These are phyloP conservation scores for Pitangus sulphuratus DNA, from an alignment of 2,797 vertebrate species.

Conservation along the genomic window DNA sequence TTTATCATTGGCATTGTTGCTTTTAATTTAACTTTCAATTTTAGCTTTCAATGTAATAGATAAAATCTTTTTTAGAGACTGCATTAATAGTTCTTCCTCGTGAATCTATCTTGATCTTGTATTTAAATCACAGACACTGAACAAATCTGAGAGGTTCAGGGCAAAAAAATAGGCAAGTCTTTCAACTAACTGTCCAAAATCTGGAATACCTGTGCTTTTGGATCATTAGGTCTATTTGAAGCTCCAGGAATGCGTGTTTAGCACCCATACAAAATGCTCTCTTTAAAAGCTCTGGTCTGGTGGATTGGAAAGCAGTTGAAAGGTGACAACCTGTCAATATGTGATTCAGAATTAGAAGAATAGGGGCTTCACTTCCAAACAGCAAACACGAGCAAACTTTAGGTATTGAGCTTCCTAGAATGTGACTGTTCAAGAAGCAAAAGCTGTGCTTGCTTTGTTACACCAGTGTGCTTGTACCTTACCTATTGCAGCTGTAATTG, in stretches of 20 bases:
- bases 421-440: background rate
- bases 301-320: background rate
- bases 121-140: background rate
- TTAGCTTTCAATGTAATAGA: conserved; percentile 49
- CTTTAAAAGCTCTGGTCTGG: background rate
- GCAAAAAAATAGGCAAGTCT: background rate
- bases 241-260: background rate
- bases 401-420: background rate
- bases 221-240: background rate
- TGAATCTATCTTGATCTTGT: conserved; percentile 1
- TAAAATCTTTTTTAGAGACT: conserved; percentile 21
- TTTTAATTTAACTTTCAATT: conserved; percentile 70
- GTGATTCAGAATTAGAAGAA: background rate
- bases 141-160: background rate
- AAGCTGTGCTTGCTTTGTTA: background rate
- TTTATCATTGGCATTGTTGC: conserved; percentile 69
- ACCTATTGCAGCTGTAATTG: background rate
- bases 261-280: background rate
- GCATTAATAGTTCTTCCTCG: background rate
- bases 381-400: background rate
- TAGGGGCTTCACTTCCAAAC: background rate
- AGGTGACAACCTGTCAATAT: background rate
- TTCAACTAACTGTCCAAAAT: background rate
- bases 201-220: background rate
- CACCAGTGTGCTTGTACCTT: background rate